Evolutionary conservation across 2,113 vertebrate genomes (phyloP).

Genomic region (Aspiorhynchus laticeps): DNA sequence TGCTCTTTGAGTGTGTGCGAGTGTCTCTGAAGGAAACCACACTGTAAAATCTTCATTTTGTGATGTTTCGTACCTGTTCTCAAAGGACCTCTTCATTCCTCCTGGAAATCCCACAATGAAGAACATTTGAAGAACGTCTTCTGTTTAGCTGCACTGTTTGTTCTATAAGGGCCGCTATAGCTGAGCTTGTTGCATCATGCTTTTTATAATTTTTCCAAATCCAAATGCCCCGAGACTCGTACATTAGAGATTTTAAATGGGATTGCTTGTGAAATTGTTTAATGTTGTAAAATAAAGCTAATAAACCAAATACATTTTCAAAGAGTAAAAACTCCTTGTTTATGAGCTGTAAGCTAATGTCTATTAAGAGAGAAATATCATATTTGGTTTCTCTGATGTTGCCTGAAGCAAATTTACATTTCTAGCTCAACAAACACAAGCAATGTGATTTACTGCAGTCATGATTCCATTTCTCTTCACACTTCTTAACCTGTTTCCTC

Average conservation of each 20-base stretch:
- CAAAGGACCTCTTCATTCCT: not conserved
- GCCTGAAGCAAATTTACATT: slow-evolving; percentile 12
- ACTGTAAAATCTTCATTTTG: slow-evolving; percentile 30
- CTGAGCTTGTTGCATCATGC: not conserved
- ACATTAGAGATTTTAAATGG: slow-evolving; percentile 6
- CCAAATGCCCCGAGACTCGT: not conserved
- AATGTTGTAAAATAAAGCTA: not conserved
- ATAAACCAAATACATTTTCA: slow-evolving; percentile 1
- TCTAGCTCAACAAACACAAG: not conserved
- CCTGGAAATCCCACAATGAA: not conserved
- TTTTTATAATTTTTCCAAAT: not conserved
- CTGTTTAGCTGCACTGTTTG: not conserved
- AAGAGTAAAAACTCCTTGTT: not conserved
- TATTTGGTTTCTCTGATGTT: not conserved
- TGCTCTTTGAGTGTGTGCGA: slow-evolving; percentile 27
- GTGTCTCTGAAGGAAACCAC: slow-evolving; percentile 21
- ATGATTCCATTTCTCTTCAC: not conserved
- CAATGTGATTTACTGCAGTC: slow-evolving; percentile 9
- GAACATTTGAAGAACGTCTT: slow-evolving; percentile 23
- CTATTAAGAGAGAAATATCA: not conserved
- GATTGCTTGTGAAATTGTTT: not conserved
- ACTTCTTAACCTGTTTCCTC: not conserved
- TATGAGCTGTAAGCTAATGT: not conserved
- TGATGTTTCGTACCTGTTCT: not conserved
- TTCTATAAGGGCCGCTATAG: not conserved